Percentiles rank a stretch among this genome's conserved stretches.
Evolutionary conservation across 2,113 vertebrate species (phyloP).

Genomic region (Rhinoptilus africanus): DNA sequence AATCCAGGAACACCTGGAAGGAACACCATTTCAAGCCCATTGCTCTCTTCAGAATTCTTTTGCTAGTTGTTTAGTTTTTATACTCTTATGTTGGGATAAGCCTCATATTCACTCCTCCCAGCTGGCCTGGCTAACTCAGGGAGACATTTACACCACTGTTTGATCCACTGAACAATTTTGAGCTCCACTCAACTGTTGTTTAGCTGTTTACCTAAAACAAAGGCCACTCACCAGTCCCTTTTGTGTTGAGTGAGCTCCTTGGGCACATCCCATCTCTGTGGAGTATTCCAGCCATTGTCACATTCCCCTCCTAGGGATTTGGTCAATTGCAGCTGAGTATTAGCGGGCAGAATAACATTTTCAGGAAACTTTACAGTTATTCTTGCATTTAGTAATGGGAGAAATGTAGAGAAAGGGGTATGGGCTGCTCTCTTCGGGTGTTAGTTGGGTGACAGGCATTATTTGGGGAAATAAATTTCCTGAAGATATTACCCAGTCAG

Average conservation of each 20-base stretch:
- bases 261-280: rapidly evolving
- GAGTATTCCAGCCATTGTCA: not conserved
- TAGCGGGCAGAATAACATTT: not conserved
- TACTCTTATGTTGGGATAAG: not conserved
- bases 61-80: not conserved
- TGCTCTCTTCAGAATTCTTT: not conserved
- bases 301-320: not conserved
- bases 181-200: not conserved
- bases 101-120: not conserved
- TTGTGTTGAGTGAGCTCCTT: not conserved
- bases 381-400: not conserved
- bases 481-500: not conserved
- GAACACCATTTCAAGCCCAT: not conserved
- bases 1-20: no score
- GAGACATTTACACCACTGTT: not conserved
- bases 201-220: not conserved
- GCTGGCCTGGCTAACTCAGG: not conserved
- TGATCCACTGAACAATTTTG: not conserved
- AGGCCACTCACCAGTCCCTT: not conserved
- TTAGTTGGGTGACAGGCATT: not conserved
- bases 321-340: not conserved
- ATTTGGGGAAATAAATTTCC: not conserved
- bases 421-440: not conserved
- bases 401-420: not conserved
- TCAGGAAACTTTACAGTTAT: not conserved